Conservation (phyloP, 2,113 vertebrate species). For the Apteryx mantelli region DNA sequence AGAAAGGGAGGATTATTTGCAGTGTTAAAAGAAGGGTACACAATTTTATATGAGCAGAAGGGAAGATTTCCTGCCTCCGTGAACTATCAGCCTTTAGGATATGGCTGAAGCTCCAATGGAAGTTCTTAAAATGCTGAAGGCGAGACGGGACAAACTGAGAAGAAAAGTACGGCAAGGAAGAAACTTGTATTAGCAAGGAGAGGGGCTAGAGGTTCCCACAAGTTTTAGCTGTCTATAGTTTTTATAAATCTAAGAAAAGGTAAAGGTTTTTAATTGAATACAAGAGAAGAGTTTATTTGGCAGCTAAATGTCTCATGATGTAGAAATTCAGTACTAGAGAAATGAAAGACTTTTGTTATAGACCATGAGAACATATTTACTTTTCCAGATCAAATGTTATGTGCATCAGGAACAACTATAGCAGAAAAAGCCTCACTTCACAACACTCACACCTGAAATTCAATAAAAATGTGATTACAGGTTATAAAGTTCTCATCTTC, state of each 20-base stretch:
- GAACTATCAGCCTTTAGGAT: background rate
- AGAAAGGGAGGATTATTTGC: background rate
- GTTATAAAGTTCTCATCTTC: conserved; percentile 14
- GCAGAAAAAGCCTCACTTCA: background rate
- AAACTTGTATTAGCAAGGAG: background rate
- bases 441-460: background rate
- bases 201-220: background rate
- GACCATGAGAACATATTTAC: background rate
- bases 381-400: background rate
- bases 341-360: background rate
- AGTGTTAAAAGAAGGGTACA: background rate
- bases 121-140: background rate
- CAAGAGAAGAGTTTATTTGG: background rate
- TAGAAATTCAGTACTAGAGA: background rate
- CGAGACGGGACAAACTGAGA: background rate
- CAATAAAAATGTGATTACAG: conserved; percentile 6
- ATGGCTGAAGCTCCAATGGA: background rate
- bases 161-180: background rate
- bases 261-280: background rate
- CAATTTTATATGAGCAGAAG: background rate
- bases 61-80: background rate
- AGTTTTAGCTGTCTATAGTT: background rate
- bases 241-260: background rate
- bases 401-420: background rate
- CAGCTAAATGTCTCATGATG: background rate